A percentile compares a stretch with the other conserved stretches of the same genome.
Evolutionary conservation across 1,140 invertebrate genomes (phyloP).

Genomic region (Armadillidium nasatum): DNA sequence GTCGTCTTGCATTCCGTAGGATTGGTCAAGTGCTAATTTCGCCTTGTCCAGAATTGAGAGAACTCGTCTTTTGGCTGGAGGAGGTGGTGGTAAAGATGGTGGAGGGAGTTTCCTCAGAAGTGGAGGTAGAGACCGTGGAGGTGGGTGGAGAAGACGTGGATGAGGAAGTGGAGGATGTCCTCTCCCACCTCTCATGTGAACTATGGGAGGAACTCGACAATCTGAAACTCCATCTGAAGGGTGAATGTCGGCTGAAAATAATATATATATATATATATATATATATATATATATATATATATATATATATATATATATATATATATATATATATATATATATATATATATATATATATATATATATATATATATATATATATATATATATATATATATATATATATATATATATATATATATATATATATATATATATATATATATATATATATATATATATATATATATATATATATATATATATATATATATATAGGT

Average conservation of each 20-base stretch:
- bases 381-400: too few species aligned
- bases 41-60: not conserved
- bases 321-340: too few species aligned
- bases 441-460: too few species aligned
- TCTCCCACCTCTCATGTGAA: not conserved
- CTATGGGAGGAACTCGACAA: conserved; percentile 1
- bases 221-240: not conserved
- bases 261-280: too few species aligned
- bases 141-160: not conserved
- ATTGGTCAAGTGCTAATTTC: not conserved
- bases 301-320: too few species aligned
- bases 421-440: too few species aligned
- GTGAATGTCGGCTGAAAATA: not conserved
- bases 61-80: not conserved
- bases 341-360: too few species aligned
- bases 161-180: not conserved
- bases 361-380: too few species aligned
- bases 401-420: too few species aligned
- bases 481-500: too few species aligned
- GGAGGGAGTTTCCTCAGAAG: conserved; percentile 1
- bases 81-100: not conserved
- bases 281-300: too few species aligned
- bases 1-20: not conserved
- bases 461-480: too few species aligned
- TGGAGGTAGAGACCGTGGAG: not conserved